These are phyloP conservation scores for Spongia lamella DNA, from an alignment of 37 sponge, comb jelly and placozoan genomes.

Conservation along the genomic window DNA sequence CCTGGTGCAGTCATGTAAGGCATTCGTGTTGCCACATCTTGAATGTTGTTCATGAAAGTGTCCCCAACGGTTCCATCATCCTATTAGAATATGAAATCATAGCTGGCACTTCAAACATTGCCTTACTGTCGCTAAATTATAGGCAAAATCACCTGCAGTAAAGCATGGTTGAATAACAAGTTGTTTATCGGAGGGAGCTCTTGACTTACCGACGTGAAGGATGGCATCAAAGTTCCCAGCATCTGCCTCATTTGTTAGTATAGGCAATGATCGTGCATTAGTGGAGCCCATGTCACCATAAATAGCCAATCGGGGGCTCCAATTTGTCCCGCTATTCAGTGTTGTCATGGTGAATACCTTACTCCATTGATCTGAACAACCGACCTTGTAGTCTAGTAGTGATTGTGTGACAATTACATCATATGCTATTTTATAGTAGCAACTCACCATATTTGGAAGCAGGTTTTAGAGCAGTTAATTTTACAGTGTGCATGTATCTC, in stretches of 20 bases:
- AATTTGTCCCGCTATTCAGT: conserved; percentile 13
- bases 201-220: conserved; percentile 11
- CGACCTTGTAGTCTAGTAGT: conserved; percentile 1
- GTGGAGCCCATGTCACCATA: conserved; percentile 39
- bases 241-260: conserved; percentile 6
- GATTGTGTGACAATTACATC: background rate
- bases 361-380: conserved; percentile 17
- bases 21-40: conserved; percentile 6
- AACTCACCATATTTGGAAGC: conserved; percentile 14
- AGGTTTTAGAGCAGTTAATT: conserved; percentile 6
- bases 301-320: conserved; percentile 27
- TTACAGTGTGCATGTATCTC: conserved; percentile 17
- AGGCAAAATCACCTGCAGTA: no score
- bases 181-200: no score
- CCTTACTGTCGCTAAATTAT: no score
- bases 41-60: conserved; percentile 31
- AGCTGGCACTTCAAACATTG: no score
- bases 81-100: no score
- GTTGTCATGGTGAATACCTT: conserved; percentile 18
- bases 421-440: no score
- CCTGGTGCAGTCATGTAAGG: conserved; percentile 42
- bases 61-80: conserved; percentile 13
- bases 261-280: background rate
- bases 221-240: conserved; percentile 4
- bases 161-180: no score